Percentiles rank a stretch among this genome's conserved stretches.
Conservation (phyloP, 2,113 vertebrate genomes). For the Tichodroma muraria region DNA sequence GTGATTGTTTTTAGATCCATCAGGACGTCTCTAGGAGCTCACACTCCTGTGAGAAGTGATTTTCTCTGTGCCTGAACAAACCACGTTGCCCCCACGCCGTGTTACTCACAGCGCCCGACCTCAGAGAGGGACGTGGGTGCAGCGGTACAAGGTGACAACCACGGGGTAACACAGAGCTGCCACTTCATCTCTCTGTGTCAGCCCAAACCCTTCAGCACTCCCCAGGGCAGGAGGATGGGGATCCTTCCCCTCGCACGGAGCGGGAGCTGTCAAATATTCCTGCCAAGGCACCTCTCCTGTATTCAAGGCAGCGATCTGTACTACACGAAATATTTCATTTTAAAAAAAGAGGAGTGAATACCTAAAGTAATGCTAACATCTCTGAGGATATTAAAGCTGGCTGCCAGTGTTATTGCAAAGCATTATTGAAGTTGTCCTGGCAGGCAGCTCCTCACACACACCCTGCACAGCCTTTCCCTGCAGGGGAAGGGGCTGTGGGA, state of each 20-base stretch:
- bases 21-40: background rate
- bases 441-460: background rate
- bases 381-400: constrained; percentile 35
- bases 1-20: background rate
- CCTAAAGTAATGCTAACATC: background rate
- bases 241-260: background rate
- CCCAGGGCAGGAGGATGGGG: background rate
- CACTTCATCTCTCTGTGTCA: background rate
- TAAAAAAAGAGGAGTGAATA: background rate
- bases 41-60: background rate
- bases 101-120: background rate
- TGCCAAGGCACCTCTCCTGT: background rate
- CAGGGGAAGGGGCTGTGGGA: background rate
- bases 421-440: background rate
- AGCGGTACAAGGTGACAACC: background rate
- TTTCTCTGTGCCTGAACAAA: background rate
- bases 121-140: background rate
- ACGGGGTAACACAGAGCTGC: background rate
- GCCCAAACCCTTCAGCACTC: background rate
- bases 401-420: constrained; percentile 14
- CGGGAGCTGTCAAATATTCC: background rate
- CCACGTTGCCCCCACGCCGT: accelerated
- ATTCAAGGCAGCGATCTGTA: background rate
- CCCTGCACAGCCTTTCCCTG: background rate
- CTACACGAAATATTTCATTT: background rate